phyloP scores from a whole-genome alignment of 2,888 invertebrate genomes.

The Podabrus alpinus region DNA sequence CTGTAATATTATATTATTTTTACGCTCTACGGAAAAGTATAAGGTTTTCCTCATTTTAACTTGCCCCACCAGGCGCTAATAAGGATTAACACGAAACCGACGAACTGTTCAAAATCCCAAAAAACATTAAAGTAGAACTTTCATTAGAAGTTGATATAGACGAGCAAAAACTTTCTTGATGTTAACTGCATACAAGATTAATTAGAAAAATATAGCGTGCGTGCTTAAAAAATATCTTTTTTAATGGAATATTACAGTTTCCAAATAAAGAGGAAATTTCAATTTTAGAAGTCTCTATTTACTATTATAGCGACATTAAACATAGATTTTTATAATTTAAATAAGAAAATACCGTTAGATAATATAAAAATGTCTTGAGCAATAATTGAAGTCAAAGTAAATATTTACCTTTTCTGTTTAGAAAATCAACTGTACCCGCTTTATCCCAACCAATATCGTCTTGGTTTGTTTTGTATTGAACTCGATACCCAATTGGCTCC shows the following conservation, averaged over 20 bases:
- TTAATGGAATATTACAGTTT: not conserved
- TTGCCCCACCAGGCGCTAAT: not conserved
- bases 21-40: not conserved
- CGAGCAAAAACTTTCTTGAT: not conserved
- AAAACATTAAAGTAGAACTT: not conserved
- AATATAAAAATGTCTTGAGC: not conserved
- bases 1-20: not conserved
- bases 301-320: not conserved
- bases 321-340: not conserved
- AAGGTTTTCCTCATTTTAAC: not conserved
- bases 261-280: not conserved
- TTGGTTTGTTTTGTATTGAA: constrained; percentile 41
- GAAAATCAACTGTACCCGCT: constrained; percentile 14
- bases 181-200: not conserved
- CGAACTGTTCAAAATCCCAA: not conserved
- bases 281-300: not conserved
- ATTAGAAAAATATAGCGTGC: not conserved
- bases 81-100: not conserved
- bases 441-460: constrained; percentile 19
- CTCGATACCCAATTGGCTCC: constrained; percentile 44
- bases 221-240: not conserved
- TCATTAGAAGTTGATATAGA: not conserved
- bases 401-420: constrained; percentile 17
- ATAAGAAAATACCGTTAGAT: not conserved
- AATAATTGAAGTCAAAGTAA: not conserved